These are phyloP conservation scores for Pseudopipra pipra DNA, from an alignment of 2,113 vertebrate genomes.

Conservation along the genomic window DNA sequence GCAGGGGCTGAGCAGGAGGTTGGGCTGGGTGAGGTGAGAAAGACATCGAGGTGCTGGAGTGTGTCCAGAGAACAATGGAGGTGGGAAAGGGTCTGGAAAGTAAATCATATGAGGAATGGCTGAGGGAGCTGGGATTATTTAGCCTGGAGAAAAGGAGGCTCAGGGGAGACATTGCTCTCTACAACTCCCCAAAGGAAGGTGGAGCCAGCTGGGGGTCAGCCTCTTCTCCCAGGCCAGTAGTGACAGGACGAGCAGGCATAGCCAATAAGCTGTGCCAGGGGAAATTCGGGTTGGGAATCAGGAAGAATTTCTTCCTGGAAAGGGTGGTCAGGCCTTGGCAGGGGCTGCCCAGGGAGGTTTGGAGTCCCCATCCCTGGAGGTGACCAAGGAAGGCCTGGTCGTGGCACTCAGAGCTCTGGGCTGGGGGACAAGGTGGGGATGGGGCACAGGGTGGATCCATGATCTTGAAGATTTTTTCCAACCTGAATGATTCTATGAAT, in stretches of 20 bases:
- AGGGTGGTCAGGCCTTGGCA: rapidly evolving
- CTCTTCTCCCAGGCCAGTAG: background rate
- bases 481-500: background rate
- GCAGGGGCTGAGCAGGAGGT: background rate
- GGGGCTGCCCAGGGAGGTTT: background rate
- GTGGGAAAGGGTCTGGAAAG: background rate
- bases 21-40: background rate
- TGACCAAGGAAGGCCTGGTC: background rate
- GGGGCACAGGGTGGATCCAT: rapidly evolving
- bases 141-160: background rate
- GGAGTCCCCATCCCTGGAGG: background rate
- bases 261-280: background rate
- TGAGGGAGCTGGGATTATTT: background rate
- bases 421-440: background rate
- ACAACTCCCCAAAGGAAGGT: background rate
- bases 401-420: background rate
- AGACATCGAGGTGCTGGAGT: background rate
- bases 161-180: background rate
- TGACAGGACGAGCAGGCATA: background rate
- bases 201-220: background rate
- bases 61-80: rapidly evolving
- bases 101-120: background rate
- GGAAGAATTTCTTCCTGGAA: background rate
- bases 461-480: background rate
- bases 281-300: background rate